These are phyloP conservation scores for Mimas tiliae DNA, from an alignment of 2,888 invertebrate species.

Conservation along the genomic window DNA sequence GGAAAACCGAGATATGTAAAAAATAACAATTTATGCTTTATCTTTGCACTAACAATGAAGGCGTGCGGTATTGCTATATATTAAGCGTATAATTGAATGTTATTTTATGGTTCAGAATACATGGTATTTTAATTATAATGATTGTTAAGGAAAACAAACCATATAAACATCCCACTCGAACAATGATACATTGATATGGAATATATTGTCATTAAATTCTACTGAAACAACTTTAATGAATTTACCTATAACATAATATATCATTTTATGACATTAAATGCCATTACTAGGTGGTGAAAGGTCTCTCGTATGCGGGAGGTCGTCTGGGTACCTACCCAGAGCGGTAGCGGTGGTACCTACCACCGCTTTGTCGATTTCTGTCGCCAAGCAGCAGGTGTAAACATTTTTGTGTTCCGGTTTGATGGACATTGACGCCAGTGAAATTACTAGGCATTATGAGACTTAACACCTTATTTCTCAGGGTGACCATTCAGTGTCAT, in stretches of 20 bases:
- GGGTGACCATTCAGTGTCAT: too few species aligned
- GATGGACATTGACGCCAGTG: too few species aligned
- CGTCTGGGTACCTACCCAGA: too few species aligned
- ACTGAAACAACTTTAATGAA: neutral
- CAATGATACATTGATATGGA: neutral
- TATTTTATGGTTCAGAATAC: slow-evolving; percentile 1
- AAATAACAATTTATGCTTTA: neutral
- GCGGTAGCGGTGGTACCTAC: too few species aligned
- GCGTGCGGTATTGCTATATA: slow-evolving; percentile 8
- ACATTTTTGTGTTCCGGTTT: too few species aligned
- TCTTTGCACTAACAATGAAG: slow-evolving; percentile 3
- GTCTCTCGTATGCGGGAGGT: too few species aligned
- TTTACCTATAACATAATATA: neutral
- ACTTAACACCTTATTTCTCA: too few species aligned
- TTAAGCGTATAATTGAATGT: slow-evolving; percentile 10
- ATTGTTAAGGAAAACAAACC: slow-evolving; percentile 14
- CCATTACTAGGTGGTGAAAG: too few species aligned
- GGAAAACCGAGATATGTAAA: neutral
- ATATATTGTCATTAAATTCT: neutral
- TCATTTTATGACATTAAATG: neutral
- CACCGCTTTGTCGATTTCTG: too few species aligned
- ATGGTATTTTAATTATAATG: neutral
- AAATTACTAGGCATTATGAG: too few species aligned
- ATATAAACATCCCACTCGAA: neutral
- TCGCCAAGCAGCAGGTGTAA: too few species aligned